Evolutionary conservation across 2,797 vertebrate genomes (phyloP).

Genomic region (Girardinus metallicus): DNA sequence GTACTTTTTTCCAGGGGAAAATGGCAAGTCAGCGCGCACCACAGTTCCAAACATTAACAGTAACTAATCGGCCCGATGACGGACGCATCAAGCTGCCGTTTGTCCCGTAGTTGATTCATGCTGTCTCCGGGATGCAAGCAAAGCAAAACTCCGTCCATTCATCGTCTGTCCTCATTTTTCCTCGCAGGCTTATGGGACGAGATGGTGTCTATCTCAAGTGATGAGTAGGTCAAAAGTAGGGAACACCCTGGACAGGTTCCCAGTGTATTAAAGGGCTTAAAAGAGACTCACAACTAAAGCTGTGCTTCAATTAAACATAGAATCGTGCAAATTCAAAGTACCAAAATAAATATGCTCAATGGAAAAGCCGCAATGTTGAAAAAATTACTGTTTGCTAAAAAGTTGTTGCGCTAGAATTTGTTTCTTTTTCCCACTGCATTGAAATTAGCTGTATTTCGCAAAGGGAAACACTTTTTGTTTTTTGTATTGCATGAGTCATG

Average conservation of each 20-base stretch:
- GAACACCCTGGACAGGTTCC: neutral
- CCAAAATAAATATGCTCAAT: no score
- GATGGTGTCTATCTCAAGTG: neutral
- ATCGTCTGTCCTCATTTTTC: neutral
- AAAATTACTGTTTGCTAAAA: no score
- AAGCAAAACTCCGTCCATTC: neutral
- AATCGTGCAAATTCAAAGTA: no score
- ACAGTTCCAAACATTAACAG: constrained; percentile 54
- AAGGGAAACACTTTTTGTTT: no score
- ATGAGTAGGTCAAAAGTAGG: neutral
- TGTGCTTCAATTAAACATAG: no score
- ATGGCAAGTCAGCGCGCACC: constrained; percentile 54
- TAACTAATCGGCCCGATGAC: constrained; percentile 62
- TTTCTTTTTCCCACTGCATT: no score
- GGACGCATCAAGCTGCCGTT: constrained; percentile 53
- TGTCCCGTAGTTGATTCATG: constrained; percentile 13
- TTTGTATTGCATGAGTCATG: no score
- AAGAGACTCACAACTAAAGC: no score
- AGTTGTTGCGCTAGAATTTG: no score
- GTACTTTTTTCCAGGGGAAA: constrained; percentile 61
- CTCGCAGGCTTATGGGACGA: neutral
- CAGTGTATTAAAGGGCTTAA: neutral
- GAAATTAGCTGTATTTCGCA: no score
- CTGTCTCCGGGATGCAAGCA: constrained; percentile 22
- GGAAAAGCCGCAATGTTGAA: no score